Percentiles rank a stretch among this genome's conserved stretches.
Conservation (phyloP, 2,113 vertebrate genomes). For the Arothron firmamentum region DNA sequence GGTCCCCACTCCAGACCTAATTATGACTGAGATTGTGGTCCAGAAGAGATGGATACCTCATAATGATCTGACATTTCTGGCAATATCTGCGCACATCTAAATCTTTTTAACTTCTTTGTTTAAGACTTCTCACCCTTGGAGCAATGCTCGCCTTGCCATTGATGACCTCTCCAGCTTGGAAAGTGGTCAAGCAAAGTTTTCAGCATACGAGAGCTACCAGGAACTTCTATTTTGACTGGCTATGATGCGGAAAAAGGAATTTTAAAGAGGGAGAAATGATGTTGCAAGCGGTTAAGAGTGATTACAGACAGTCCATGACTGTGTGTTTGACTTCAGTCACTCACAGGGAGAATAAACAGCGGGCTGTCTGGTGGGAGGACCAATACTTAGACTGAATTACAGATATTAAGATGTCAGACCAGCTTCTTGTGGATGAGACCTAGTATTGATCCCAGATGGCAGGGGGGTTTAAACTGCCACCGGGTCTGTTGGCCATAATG, state of each 20-base stretch:
- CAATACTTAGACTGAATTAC: slow-evolving; percentile 77
- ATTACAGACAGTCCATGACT: slow-evolving; percentile 55
- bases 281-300: slow-evolving; percentile 39
- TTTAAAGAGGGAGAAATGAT: slow-evolving; percentile 29
- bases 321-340: slow-evolving; percentile 61
- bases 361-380: slow-evolving; percentile 63
- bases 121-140: slow-evolving; percentile 22
- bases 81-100: slow-evolving; percentile 26
- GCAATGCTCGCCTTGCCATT: slow-evolving; percentile 21
- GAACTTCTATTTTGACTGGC: slow-evolving; percentile 51
- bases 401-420: slow-evolving; percentile 76
- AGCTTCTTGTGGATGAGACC: slow-evolving; percentile 67
- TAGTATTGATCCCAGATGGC: slow-evolving; percentile 79
- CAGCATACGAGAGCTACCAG: slow-evolving; percentile 29
- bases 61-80: slow-evolving; percentile 13
- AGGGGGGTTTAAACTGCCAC: slow-evolving; percentile 61
- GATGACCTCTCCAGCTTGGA: slow-evolving; percentile 16
- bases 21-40: slow-evolving; percentile 26
- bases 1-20: slow-evolving; percentile 13
- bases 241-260: slow-evolving; percentile 20
- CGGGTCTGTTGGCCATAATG: slow-evolving; percentile 61
- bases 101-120: slow-evolving; percentile 14
- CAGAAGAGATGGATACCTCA: slow-evolving; percentile 22
- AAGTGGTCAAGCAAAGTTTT: slow-evolving; percentile 32
- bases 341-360: slow-evolving; percentile 62